Percentiles rank a stretch among this genome's conserved stretches.
Evolutionary conservation across 2,113 vertebrate species (phyloP).

Genomic region (Lipophrys pholis): DNA sequence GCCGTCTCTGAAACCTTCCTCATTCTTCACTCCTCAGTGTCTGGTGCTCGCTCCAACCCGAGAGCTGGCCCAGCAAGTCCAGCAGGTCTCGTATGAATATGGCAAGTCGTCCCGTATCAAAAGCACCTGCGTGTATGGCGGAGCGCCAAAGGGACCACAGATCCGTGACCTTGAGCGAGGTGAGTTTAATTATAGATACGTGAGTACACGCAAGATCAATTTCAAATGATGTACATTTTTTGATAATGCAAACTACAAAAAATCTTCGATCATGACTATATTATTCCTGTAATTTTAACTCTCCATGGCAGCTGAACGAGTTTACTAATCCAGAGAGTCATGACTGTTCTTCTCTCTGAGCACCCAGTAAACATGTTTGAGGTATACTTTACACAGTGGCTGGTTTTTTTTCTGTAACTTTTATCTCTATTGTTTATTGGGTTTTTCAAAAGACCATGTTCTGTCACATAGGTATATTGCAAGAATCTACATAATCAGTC

Average conservation of each 20-base stretch:
- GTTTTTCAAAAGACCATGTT: too few species aligned
- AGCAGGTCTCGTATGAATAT: conserved; percentile 95
- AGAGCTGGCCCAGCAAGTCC: conserved; percentile 98
- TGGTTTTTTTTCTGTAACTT: too few species aligned
- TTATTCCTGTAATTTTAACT: background rate
- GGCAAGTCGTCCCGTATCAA: conserved; percentile 98
- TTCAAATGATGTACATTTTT: too few species aligned
- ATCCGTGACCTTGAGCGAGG: conserved; percentile 97
- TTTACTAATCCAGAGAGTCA: background rate
- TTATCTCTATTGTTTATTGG: too few species aligned
- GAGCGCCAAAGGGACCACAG: conserved; percentile 98
- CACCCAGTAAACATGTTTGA: background rate
- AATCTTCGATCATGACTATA: background rate
- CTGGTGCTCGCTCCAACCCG: conserved; percentile 96
- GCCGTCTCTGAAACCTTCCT: background rate
- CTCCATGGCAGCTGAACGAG: too few species aligned
- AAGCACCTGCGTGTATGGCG: conserved; percentile 97
- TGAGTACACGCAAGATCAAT: too few species aligned
- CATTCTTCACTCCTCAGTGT: conserved; percentile 81
- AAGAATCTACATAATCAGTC: too few species aligned
- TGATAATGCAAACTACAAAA: too few species aligned
- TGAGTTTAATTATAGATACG: conserved; percentile 64
- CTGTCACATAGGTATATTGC: too few species aligned
- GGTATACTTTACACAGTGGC: too few species aligned
- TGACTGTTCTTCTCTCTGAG: background rate